Evolutionary conservation across 2,113 vertebrate genomes (phyloP).

Genomic region (Genyomyrus donnyi): DNA sequence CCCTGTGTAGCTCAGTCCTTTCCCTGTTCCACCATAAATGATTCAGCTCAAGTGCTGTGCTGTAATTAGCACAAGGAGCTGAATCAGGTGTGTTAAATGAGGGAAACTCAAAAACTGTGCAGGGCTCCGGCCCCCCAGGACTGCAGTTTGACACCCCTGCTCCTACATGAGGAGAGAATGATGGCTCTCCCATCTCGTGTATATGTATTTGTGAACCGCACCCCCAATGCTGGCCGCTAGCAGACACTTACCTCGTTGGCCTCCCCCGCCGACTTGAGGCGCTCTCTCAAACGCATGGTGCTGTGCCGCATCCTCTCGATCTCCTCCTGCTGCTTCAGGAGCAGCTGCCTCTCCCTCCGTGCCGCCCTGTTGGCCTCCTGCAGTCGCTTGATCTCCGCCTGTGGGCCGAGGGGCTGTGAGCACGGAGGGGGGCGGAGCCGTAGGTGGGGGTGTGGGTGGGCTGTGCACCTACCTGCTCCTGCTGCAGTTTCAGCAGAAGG

Average conservation of each 20-base stretch:
- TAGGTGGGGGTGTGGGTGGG: background rate
- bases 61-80: too few relatives aligned
- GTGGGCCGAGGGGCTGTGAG: background rate
- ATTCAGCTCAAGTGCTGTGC: too few relatives aligned
- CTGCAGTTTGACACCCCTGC: background rate
- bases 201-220: background rate
- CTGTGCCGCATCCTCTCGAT: constrained; percentile 87
- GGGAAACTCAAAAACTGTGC: too few relatives aligned
- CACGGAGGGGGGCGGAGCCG: background rate
- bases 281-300: constrained; percentile 84
- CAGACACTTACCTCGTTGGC: constrained; percentile 61
- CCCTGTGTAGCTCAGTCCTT: too few relatives aligned
- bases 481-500: constrained; percentile 81
- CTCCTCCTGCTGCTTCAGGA: constrained; percentile 91
- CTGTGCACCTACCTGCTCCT: constrained; percentile 78
- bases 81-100: too few relatives aligned
- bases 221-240: background rate
- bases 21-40: too few relatives aligned
- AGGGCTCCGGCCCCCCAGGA: too few relatives aligned
- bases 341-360: constrained; percentile 85
- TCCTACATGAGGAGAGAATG: background rate
- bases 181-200: background rate
- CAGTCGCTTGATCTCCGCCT: constrained; percentile 95
- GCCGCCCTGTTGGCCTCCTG: constrained; percentile 93
- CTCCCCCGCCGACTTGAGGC: constrained; percentile 77